phyloP scores from a whole-genome alignment of 2,888 invertebrate species.

The Chrysolina americana region DNA sequence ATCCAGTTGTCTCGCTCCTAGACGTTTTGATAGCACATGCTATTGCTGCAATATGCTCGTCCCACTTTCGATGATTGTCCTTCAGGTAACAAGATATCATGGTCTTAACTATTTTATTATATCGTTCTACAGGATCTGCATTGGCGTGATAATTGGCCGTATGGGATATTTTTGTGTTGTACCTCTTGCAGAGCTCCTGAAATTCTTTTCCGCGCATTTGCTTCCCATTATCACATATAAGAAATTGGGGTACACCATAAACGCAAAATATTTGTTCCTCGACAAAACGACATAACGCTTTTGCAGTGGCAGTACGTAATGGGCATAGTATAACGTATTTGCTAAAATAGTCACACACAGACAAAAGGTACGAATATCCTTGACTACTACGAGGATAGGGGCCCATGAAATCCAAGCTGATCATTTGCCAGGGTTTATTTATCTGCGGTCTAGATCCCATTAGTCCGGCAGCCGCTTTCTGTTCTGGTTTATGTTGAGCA shows the following conservation, averaged over 20 bases:
- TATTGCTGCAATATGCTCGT: constrained; percentile 27
- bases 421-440: constrained; percentile 6
- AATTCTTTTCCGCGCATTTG: constrained; percentile 30
- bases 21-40: constrained; percentile 48
- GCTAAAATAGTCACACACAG: constrained; percentile 1
- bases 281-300: background rate
- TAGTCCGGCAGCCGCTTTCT: constrained; percentile 29
- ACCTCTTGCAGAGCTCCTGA: constrained; percentile 9
- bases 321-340: background rate
- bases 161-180: constrained; percentile 24
- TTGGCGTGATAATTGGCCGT: constrained; percentile 30
- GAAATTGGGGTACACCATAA: background rate
- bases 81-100: too few species aligned
- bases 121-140: constrained; percentile 12
- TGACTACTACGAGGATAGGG: too few species aligned
- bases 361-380: background rate
- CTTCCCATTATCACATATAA: background rate
- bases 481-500: constrained; percentile 37
- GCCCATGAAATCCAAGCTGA: too few species aligned
- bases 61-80: background rate
- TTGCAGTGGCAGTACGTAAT: background rate
- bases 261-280: background rate
- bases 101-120: too few species aligned
- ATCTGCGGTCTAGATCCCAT: constrained; percentile 27
- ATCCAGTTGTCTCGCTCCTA: constrained; percentile 43